Conservation (phyloP, 2,113 vertebrate genomes). For the Microcebus tavaratra region DNA sequence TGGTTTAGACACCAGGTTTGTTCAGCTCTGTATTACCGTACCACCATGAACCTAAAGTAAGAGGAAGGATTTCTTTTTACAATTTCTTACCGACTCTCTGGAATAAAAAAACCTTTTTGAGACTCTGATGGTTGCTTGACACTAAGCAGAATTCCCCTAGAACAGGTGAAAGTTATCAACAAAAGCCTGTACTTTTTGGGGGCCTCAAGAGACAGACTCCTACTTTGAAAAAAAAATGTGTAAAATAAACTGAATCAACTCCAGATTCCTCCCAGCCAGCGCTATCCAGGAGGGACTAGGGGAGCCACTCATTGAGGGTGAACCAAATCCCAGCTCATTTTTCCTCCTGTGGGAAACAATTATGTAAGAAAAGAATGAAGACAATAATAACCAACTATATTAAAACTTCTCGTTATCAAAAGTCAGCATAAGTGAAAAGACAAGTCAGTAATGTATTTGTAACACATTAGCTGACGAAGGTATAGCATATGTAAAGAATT, state of each 20-base stretch:
- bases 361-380: conserved; percentile 8
- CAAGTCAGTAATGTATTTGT: background rate
- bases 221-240: conserved; percentile 31
- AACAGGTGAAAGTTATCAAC: conserved; percentile 79
- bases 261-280: conserved; percentile 66
- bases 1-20: background rate
- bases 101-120: conserved; percentile 21
- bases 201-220: conserved; percentile 63
- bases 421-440: conserved; percentile 14
- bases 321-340: conserved; percentile 31
- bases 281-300: background rate
- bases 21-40: background rate
- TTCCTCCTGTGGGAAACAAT: background rate
- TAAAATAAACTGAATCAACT: conserved; percentile 74
- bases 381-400: background rate
- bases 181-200: conserved; percentile 58
- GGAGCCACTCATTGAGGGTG: background rate
- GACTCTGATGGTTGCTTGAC: conserved; percentile 54
- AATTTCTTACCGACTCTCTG: conserved; percentile 27
- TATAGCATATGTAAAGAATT: background rate
- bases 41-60: background rate
- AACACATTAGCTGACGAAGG: background rate
- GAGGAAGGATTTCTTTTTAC: conserved; percentile 2
- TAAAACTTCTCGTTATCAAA: background rate
- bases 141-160: conserved; percentile 62